Percentiles rank a stretch among this genome's conserved stretches.
Conservation (phyloP, 1,140 invertebrate species). For the Brachionus plicatilis region DNA sequence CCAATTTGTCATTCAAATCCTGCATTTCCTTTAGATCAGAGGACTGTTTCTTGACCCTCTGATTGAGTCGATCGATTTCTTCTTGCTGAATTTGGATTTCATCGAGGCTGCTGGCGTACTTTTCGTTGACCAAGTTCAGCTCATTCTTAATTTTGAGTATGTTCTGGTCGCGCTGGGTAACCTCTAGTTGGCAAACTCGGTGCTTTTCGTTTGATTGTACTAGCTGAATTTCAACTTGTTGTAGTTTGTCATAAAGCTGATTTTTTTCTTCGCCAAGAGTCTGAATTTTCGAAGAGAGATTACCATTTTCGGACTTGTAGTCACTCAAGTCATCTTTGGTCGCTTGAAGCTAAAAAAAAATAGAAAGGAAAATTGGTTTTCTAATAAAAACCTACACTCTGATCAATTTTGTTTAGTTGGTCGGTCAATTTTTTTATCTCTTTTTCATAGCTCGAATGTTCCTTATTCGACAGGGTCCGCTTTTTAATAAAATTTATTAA, state of each 20-base stretch:
- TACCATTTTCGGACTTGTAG: not conserved
- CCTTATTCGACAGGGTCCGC: not conserved
- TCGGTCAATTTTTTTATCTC: constrained; percentile 7
- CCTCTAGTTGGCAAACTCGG: constrained; percentile 22
- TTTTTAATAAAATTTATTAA: not conserved
- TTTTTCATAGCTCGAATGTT: not conserved
- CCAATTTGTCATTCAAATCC: not conserved
- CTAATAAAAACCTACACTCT: not conserved
- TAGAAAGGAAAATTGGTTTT: not conserved
- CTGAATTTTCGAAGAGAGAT: not conserved
- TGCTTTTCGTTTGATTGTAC: constrained; percentile 17
- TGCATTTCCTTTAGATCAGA: constrained; percentile 24
- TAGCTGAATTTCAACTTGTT: not conserved
- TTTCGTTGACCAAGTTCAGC: not conserved
- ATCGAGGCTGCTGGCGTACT: not conserved
- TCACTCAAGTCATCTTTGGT: not conserved
- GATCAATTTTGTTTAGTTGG: not conserved
- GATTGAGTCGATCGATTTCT: constrained; percentile 10
- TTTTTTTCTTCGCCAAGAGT: constrained; percentile 22
- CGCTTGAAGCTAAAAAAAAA: not conserved
- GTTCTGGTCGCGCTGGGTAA: constrained; percentile 19
- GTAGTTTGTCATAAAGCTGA: constrained; percentile 7
- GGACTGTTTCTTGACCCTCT: constrained; percentile 3
- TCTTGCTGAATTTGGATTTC: constrained; percentile 7
- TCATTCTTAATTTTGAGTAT: constrained; percentile 29